Conservation (phyloP, 2,888 invertebrate genomes). For the Epiperipatus broadwayi region DNA sequence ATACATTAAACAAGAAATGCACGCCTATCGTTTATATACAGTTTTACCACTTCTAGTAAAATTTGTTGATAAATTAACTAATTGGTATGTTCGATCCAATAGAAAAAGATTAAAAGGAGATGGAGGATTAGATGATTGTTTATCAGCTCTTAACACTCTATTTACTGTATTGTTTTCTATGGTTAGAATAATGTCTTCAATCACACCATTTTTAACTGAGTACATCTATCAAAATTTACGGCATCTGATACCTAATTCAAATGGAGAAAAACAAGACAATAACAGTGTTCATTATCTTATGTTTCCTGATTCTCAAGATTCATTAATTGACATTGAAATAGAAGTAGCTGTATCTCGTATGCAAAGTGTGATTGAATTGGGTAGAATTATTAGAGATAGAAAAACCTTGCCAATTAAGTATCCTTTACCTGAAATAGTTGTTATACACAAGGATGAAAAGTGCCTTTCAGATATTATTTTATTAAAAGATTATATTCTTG, state of each 20-base stretch:
- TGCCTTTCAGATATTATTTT: constrained; percentile 57
- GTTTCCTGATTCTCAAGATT: constrained; percentile 48
- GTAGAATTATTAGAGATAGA: constrained; percentile 73
- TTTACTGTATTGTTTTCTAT: constrained; percentile 71
- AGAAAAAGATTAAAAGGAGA: constrained; percentile 85
- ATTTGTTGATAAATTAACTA: constrained; percentile 91
- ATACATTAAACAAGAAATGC: constrained; percentile 82
- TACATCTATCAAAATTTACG: constrained; percentile 76
- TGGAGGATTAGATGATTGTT: constrained; percentile 54
- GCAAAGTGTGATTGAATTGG: constrained; percentile 87
- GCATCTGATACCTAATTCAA: constrained; percentile 37
- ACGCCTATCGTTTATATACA: constrained; percentile 74
- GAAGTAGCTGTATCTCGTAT: constrained; percentile 75
- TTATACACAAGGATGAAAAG: constrained; percentile 63
- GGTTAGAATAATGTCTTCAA: constrained; percentile 84
- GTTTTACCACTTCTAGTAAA: constrained; percentile 82
- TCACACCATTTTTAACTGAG: constrained; percentile 89
- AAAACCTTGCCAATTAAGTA: constrained; percentile 83
- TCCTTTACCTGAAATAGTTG: constrained; percentile 83
- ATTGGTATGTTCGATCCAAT: constrained; percentile 97
- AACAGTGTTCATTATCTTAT: constrained; percentile 75
- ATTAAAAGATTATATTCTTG: constrained; percentile 58
- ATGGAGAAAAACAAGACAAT: constrained; percentile 24
- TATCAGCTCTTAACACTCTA: constrained; percentile 63
- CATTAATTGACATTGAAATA: constrained; percentile 58